Evolutionary conservation across 2,888 invertebrate genomes (phyloP).

Genomic region (Pedicia rivosa): DNA sequence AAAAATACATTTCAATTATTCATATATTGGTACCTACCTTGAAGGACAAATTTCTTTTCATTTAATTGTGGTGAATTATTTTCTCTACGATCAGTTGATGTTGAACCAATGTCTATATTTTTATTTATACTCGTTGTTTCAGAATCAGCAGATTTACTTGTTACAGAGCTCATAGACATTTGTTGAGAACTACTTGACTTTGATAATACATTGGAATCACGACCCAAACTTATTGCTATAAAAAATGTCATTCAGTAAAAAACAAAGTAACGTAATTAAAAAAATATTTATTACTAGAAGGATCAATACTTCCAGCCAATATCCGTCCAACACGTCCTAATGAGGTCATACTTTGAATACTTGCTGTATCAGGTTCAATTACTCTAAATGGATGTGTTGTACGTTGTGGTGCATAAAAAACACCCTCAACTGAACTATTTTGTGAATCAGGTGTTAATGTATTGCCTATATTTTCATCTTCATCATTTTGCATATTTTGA

Average conservation of each 20-base stretch:
- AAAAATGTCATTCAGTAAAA: not conserved
- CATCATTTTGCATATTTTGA: slow-evolving; percentile 74
- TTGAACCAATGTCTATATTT: too few relatives aligned
- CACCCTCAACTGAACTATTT: slow-evolving; percentile 55
- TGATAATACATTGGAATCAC: slow-evolving; percentile 22
- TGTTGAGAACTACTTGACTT: slow-evolving; percentile 19
- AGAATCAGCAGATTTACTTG: too few relatives aligned
- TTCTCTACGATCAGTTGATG: not conserved
- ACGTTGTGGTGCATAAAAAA: slow-evolving; percentile 45
- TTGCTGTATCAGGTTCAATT: slow-evolving; percentile 76
- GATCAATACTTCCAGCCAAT: slow-evolving; percentile 50
- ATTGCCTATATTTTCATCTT: slow-evolving; percentile 53
- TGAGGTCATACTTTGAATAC: slow-evolving; percentile 78
- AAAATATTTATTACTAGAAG: slow-evolving; percentile 33
- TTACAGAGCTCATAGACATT: too few relatives aligned
- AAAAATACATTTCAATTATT: too few relatives aligned
- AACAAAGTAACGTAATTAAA: not conserved
- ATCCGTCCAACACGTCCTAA: slow-evolving; percentile 69
- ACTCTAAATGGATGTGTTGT: slow-evolving; percentile 68
- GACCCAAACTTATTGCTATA: slow-evolving; percentile 26
- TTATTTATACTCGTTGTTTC: too few relatives aligned
- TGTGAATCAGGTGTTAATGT: slow-evolving; percentile 62
- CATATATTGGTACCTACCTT: too few relatives aligned
- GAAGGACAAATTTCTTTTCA: too few relatives aligned
- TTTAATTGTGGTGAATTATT: not conserved